Percentiles rank a stretch among this genome's conserved stretches.
phyloP scores from a whole-genome alignment of 2,797 vertebrate species.

The Malacoraja senta region DNA sequence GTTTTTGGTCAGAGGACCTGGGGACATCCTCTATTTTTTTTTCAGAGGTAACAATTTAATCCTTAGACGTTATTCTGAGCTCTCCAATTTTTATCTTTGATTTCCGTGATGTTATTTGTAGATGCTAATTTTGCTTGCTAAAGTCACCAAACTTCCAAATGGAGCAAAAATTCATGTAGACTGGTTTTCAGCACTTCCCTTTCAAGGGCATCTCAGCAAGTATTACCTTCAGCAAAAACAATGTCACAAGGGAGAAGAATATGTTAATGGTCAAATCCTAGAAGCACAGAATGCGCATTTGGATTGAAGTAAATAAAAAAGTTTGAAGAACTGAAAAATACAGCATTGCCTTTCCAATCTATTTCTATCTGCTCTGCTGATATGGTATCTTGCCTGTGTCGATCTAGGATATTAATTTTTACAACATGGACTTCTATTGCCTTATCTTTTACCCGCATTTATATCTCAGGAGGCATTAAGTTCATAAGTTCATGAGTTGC shows the following conservation, averaged over 20 bases:
- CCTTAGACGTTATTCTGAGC: background rate
- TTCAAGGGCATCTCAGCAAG: background rate
- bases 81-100: background rate
- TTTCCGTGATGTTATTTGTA: background rate
- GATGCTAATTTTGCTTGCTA: background rate
- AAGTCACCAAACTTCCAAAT: background rate
- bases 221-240: background rate
- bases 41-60: background rate
- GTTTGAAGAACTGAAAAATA: background rate
- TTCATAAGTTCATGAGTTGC: no score
- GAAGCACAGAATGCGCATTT: background rate
- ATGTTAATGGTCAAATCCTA: background rate
- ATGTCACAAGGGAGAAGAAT: background rate
- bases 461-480: background rate
- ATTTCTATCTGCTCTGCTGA: background rate
- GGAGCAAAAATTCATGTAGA: background rate
- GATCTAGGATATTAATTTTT: background rate
- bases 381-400: no score
- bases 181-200: background rate
- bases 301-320: background rate
- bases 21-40: no score
- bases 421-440: no score
- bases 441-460: background rate
- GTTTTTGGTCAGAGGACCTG: background rate
- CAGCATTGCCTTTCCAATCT: background rate